These are phyloP conservation scores for Drosophila mayri DNA, from an alignment of 1,140 invertebrate genomes.

Conservation along the genomic window DNA sequence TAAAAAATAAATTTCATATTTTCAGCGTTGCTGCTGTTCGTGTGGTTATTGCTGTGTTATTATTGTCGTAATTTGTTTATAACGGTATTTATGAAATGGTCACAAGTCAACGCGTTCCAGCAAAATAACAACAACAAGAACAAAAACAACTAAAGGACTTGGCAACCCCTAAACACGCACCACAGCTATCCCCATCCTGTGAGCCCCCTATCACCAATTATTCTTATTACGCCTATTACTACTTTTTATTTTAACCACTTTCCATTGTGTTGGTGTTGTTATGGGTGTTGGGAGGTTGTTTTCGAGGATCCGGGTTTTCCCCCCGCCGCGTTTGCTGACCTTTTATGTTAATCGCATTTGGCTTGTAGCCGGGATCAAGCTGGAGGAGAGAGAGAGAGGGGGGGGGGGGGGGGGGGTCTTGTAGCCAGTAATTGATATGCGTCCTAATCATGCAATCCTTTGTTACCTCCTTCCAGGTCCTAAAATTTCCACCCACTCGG, in stretches of 20 bases:
- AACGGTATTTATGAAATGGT: conserved; percentile 84
- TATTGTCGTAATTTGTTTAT: conserved; percentile 83
- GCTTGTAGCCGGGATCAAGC: conserved; percentile 34
- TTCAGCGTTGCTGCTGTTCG: conserved; percentile 28
- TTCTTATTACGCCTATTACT: conserved; percentile 82
- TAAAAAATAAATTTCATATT: conserved; percentile 77
- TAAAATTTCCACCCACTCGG: not conserved
- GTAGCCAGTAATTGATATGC: conserved; percentile 83
- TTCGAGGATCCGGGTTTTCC: conserved; percentile 6
- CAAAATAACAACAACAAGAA: conserved; percentile 14
- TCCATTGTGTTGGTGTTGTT: conserved; percentile 41
- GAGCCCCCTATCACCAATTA: conserved; percentile 68
- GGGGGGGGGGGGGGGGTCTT: conserved; percentile 64
- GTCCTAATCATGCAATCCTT: conserved; percentile 79
- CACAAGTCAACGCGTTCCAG: conserved; percentile 79
- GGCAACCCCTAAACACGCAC: conserved; percentile 55
- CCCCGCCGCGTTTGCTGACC: conserved; percentile 54
- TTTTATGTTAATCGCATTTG: conserved; percentile 80
- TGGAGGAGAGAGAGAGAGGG: not conserved
- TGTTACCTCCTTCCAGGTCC: conserved; percentile 24
- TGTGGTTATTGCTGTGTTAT: conserved; percentile 67
- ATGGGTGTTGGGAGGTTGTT: conserved; percentile 27
- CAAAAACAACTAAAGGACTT: conserved; percentile 20
- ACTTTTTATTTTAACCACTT: conserved; percentile 72
- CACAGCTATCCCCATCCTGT: not conserved